Evolutionary conservation across 2,888 invertebrate species (phyloP).

Genomic region (Andrena minutula): DNA sequence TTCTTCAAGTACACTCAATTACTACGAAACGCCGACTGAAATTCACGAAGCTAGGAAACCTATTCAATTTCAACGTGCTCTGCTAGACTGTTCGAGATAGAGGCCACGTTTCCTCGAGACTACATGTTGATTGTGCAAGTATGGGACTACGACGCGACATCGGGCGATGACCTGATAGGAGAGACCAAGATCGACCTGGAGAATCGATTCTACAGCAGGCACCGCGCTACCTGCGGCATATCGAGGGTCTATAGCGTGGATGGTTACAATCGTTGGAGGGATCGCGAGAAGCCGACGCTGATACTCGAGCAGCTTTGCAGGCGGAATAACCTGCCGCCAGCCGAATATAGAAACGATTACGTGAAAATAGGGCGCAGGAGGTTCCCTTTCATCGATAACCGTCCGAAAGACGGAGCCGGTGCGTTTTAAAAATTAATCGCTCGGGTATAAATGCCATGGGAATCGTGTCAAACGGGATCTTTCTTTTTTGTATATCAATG

Average conservation of each 20-base stretch:
- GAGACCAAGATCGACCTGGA: slow-evolving; percentile 94
- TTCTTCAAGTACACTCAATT: background rate
- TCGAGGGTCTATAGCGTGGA: slow-evolving; percentile 88
- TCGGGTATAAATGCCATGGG: background rate
- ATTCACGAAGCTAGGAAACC: background rate
- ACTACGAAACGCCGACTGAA: background rate
- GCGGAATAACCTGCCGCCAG: slow-evolving; percentile 88
- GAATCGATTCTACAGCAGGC: slow-evolving; percentile 92
- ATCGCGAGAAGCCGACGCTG: slow-evolving; percentile 89
- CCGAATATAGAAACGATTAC: slow-evolving; percentile 85
- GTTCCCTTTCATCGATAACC: slow-evolving; percentile 75
- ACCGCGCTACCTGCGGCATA: slow-evolving; percentile 93
- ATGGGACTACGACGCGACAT: slow-evolving; percentile 90
- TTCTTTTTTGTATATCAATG: slow-evolving; percentile 16
- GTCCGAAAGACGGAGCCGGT: slow-evolving; percentile 24
- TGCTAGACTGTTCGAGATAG: slow-evolving; percentile 90
- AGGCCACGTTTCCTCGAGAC: slow-evolving; percentile 91
- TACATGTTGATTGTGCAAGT: slow-evolving; percentile 90
- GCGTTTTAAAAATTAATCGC: slow-evolving; percentile 16
- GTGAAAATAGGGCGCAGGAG: slow-evolving; percentile 86
- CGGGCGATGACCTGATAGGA: slow-evolving; percentile 93
- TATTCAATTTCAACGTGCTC: background rate
- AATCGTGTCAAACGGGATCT: background rate
- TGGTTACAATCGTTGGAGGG: slow-evolving; percentile 93
- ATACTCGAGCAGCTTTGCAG: slow-evolving; percentile 91